phyloP scores from a whole-genome alignment of 1,140 invertebrate genomes.

The Parapsyche elsis region DNA sequence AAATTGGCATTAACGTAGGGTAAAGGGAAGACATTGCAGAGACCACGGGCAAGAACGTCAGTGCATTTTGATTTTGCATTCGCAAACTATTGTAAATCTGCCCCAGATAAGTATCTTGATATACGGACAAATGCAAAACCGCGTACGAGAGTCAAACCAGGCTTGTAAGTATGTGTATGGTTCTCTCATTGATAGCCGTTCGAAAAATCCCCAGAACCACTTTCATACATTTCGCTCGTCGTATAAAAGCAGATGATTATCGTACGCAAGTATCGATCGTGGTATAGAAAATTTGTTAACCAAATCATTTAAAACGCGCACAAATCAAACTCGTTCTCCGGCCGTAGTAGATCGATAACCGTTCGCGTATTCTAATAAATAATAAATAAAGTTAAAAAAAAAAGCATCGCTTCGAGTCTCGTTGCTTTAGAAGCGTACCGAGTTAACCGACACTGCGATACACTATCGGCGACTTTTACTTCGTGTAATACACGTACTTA shows the following conservation, averaged over 20 bases:
- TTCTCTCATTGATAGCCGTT: conserved; percentile 41
- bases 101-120: conserved; percentile 54
- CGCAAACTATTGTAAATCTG: conserved; percentile 54
- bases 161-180: not conserved
- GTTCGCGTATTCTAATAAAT: not conserved
- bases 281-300: conserved; percentile 35
- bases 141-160: not conserved
- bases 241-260: not conserved
- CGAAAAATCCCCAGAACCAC: not conserved
- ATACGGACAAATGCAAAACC: conserved; percentile 55
- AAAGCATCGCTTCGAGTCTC: not conserved
- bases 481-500: not conserved
- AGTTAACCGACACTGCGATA: not conserved
- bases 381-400: no score
- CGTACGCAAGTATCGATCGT: not conserved
- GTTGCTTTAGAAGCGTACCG: not conserved
- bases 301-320: conserved; percentile 25
- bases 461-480: not conserved
- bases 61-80: conserved; percentile 45
- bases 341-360: not conserved
- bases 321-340: conserved; percentile 1
- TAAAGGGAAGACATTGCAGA: not conserved
- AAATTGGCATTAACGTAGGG: conserved; percentile 34
- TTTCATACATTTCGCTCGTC: not conserved
- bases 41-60: not conserved